These are phyloP conservation scores for Uria lomvia DNA, from an alignment of 2,113 vertebrate species.

Conservation along the genomic window DNA sequence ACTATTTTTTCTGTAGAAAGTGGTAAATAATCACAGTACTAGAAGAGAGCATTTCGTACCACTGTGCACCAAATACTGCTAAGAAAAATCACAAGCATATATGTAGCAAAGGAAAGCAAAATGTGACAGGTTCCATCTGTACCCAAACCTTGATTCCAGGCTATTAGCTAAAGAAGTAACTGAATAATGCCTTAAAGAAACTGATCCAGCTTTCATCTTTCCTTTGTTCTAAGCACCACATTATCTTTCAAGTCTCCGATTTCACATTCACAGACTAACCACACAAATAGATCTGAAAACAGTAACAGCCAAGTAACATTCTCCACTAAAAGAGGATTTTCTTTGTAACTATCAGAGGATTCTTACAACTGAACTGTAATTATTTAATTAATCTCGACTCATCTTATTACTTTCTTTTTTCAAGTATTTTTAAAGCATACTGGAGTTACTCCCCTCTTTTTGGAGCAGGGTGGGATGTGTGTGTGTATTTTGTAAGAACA, in stretches of 20 bases:
- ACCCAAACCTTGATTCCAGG: not conserved
- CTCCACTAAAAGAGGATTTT: not conserved
- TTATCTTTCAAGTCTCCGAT: not conserved
- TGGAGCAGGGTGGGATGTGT: fast-evolving
- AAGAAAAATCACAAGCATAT: not conserved
- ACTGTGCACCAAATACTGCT: not conserved
- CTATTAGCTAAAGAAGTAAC: not conserved
- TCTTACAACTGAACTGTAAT: not conserved
- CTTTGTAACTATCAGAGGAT: not conserved
- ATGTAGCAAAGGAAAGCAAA: not conserved
- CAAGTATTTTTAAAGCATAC: not conserved
- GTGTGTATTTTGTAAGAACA: not conserved
- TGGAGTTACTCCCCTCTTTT: not conserved
- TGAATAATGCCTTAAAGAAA: not conserved
- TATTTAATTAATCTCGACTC: not conserved
- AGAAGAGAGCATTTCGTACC: not conserved
- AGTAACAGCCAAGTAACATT: not conserved
- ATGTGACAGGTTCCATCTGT: not conserved
- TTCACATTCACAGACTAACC: not conserved
- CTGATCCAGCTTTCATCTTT: not conserved
- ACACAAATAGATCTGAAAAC: not conserved
- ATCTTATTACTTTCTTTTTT: not conserved
- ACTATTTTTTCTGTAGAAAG: not conserved
- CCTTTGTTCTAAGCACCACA: not conserved
- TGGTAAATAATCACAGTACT: not conserved